Evolutionary conservation across 2,888 invertebrate genomes (phyloP).

Genomic region (Aphrophora alni): DNA sequence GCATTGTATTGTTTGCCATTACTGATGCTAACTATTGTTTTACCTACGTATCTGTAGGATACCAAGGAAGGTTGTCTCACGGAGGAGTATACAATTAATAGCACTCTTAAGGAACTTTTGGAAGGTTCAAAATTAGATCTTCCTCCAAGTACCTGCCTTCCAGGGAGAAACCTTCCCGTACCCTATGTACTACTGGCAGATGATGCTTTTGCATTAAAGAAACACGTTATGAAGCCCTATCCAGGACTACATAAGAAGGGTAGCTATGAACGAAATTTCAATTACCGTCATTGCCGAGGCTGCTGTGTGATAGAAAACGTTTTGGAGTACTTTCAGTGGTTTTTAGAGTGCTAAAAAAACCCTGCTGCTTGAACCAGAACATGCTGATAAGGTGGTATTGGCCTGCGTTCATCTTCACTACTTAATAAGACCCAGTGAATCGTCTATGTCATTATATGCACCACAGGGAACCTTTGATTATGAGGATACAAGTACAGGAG

Average conservation of each 20-base stretch:
- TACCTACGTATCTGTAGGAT: slow-evolving; percentile 54
- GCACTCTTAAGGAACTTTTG: not conserved
- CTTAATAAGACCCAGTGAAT: slow-evolving; percentile 46
- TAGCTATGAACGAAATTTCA: too few relatives aligned
- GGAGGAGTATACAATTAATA: slow-evolving; percentile 51
- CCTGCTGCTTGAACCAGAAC: slow-evolving; percentile 44
- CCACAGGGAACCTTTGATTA: slow-evolving; percentile 19
- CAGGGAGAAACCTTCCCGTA: slow-evolving; percentile 12
- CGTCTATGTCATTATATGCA: not conserved
- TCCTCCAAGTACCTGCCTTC: not conserved
- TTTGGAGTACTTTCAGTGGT: too few relatives aligned
- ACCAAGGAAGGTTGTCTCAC: slow-evolving; percentile 54
- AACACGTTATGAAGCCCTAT: not conserved
- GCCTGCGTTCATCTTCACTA: slow-evolving; percentile 48
- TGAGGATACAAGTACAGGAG: slow-evolving; percentile 21
- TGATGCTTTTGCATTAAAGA: slow-evolving; percentile 18
- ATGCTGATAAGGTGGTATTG: slow-evolving; percentile 44
- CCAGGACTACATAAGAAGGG: too few relatives aligned
- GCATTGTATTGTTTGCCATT: slow-evolving; percentile 53
- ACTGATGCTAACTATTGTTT: slow-evolving; percentile 56
- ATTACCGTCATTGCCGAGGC: too few relatives aligned
- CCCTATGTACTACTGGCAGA: slow-evolving; percentile 14
- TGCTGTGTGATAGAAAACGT: too few relatives aligned
- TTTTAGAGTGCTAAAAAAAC: too few relatives aligned
- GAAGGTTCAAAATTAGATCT: too few relatives aligned